Conservation (phyloP, 1,140 invertebrate species). For the Tetramorium alpestre region DNA sequence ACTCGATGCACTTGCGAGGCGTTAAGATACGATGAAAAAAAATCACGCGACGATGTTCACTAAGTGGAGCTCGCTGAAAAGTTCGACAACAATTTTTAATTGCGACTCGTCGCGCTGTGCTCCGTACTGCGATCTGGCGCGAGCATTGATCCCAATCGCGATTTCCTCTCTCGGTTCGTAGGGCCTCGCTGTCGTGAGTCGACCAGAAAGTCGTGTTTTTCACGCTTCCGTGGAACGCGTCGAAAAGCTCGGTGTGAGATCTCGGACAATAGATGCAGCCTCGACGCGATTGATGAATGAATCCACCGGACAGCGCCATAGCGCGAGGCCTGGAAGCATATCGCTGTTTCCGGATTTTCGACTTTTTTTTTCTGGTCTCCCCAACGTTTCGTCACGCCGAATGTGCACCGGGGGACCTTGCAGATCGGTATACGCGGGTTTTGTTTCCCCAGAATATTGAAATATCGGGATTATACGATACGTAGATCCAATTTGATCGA, state of each 20-base stretch:
- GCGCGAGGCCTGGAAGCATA: constrained; percentile 43
- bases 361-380: constrained; percentile 12
- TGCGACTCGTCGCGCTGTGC: constrained; percentile 46
- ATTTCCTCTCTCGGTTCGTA: constrained; percentile 9
- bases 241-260: constrained; percentile 62
- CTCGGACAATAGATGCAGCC: constrained; percentile 63
- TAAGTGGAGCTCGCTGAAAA: constrained; percentile 33
- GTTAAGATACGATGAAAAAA: not conserved
- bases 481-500: constrained; percentile 53
- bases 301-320: constrained; percentile 46
- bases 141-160: constrained; percentile 56
- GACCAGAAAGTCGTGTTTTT: constrained; percentile 63
- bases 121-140: constrained; percentile 6
- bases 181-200: constrained; percentile 3
- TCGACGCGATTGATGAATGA: constrained; percentile 73
- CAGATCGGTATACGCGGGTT: not conserved
- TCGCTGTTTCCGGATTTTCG: constrained; percentile 56
- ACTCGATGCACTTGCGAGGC: not conserved
- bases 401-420: not conserved
- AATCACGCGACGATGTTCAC: not conserved
- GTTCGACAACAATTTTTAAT: constrained; percentile 74
- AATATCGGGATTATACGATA: constrained; percentile 54
- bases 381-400: constrained; percentile 26
- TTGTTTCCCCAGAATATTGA: constrained; percentile 38
- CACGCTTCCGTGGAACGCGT: constrained; percentile 42